Base-by-base conservation (phyloP, 1,140 invertebrate genomes). In the Meloidogyne chitwoodi region DNA sequence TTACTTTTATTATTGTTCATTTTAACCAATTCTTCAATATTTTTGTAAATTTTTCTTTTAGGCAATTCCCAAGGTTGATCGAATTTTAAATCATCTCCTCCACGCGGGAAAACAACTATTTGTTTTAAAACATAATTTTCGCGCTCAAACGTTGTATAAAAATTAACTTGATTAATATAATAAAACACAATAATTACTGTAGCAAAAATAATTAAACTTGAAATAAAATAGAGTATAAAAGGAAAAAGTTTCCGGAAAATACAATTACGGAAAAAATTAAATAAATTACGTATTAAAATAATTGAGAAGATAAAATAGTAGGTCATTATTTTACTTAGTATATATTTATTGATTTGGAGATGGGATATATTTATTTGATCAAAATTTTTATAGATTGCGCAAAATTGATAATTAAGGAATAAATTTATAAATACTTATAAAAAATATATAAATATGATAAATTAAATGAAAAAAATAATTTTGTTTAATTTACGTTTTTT, bases 61-160 rank as follows among this genome's bases (percentile, higher is more conserved):
- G 61, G 1, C 10, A 81, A 10, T 24, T 44, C 22, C 80, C 80
- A 81, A 2, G 81, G 80, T 22, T 83, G 81, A 66, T 81, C 77
- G 62, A 83, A 80, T 38, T 38, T 56, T 26, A 81, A 63, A 27
- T 83, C 67, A 73, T 79, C 81, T 2, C 80, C 81, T 81, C 38
- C 38, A 10, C 38, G 62, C 4, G 69, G 61, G 8, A 48, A 65
- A 64, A 71, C 8, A 68, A 71, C 22, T 5, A 22, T 24, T 41
- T 24, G n/a, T 56, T 56, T 19, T 22, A 56, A 56, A n/a, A 56
- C 48, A 56, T 56, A n/a, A 48, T 48, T 19, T n/a, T 48, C 16
- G 6, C 6, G 6, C 5, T 56, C 19, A 56, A n/a, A n/a, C 10
- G 4, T 56, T 56, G n/a, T 0, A 1, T 56, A 19, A 56, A 16